Base-by-base conservation (phyloP, 2,888 invertebrate genomes). In the Pollenia griseotomentosa region DNA sequence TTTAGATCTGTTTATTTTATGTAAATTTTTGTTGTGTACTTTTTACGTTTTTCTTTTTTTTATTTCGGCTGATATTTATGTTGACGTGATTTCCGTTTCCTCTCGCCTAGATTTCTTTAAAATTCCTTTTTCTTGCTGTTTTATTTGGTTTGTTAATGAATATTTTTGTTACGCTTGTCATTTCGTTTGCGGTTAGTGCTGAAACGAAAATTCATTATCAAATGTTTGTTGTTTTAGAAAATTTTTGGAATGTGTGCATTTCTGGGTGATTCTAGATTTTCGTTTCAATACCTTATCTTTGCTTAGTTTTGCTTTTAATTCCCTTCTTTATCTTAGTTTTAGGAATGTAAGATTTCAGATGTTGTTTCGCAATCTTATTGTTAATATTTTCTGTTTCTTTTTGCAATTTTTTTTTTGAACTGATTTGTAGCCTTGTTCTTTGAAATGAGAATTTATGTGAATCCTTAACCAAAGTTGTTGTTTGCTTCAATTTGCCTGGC, bases 11-110 rank as follows among this genome's bases (percentile, higher is more conserved):
- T 33, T 33, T 33, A 10, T 23, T 46, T 23, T 55, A 1, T 46
- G 42, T 3, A 11, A 44, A 6, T 44, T 44, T 66, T 23, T 46
- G 46, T 44, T 2, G 5, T 23, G 42, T 74, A n/a, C 51, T 9
- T 6, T 59, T 79, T 59, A n/a, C 10, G 19, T 9, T 48, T 40
- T 7, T 9, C 8, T 6, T 16, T 7, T 66, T 55, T 19, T 61
- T 70, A 4, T 48, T 59, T 42, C 33, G 10, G 3, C 2, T 81
- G 63, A 11, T 68, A 61, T 75, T 75, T 78, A 46, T 68, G 46
- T 68, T 78, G 61, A 81, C 81, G 46, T 78, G 77, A 73, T 46
- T 81, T 87, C 80, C 84, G 66, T 33, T 81, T 81, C 51, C 71
- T 68, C 12, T 68, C 74, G 48, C n/a, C 42, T 61, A 19, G 23